These are phyloP conservation scores for Diabrotica balteata DNA, from an alignment of 2,888 invertebrate genomes.

Conservation along the genomic window DNA sequence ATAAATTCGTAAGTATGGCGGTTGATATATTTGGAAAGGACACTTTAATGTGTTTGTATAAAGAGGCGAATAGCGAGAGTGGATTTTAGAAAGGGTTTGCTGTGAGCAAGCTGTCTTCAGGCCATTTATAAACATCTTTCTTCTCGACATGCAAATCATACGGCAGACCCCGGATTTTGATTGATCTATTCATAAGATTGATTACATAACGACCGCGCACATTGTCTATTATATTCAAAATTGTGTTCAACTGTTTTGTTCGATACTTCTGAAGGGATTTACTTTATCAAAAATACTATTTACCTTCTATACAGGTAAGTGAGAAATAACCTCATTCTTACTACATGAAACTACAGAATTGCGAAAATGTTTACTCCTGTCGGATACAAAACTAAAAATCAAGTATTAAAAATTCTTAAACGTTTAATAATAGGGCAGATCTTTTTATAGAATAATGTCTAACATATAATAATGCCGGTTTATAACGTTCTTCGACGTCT, in stretches of 20 bases:
- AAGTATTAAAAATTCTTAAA: no score
- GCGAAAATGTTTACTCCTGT: no score
- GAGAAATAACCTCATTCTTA: no score
- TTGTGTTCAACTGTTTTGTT: conserved; percentile 33
- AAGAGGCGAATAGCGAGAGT: conserved; percentile 45
- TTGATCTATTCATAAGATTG: conserved; percentile 62
- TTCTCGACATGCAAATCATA: conserved; percentile 62
- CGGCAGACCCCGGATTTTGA: conserved; percentile 60
- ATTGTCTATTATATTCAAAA: conserved; percentile 37
- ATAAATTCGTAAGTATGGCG: conserved; percentile 35
- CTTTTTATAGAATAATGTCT: no score
- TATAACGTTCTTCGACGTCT: no score
- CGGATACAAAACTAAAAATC: no score
- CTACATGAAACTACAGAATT: no score
- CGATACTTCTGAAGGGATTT: conserved; percentile 7
- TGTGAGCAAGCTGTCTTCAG: conserved; percentile 53
- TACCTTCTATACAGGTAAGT: background rate
- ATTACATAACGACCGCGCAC: conserved; percentile 55
- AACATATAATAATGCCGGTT: no score
- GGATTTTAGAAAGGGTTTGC: conserved; percentile 47
- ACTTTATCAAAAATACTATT: background rate
- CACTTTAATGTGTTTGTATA: conserved; percentile 44
- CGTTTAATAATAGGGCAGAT: no score
- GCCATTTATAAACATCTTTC: conserved; percentile 62
- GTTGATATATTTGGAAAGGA: conserved; percentile 38